These are phyloP conservation scores for Villa cingulata DNA, from an alignment of 2,888 invertebrate genomes.

Conservation along the genomic window DNA sequence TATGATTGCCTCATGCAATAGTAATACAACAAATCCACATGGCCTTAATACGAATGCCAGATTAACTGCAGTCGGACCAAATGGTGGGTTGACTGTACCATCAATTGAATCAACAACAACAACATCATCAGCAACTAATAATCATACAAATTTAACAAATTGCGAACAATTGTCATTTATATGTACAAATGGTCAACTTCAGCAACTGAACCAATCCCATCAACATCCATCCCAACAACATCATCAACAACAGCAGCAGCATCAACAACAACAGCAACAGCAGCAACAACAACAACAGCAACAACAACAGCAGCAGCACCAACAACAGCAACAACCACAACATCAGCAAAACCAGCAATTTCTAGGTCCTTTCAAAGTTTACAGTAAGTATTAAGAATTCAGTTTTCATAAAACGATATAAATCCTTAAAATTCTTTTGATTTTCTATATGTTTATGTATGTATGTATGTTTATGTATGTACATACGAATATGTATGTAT, in stretches of 20 bases:
- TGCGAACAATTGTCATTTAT: conserved; percentile 19
- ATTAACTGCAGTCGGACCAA: conserved; percentile 9
- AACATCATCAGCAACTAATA: conserved; percentile 1
- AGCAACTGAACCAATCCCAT: conserved; percentile 10
- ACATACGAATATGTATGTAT: too few species aligned
- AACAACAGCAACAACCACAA: conserved; percentile 5
- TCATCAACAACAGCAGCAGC: conserved; percentile 17
- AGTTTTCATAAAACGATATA: too few species aligned
- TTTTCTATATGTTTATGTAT: too few species aligned
- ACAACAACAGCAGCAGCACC: conserved; percentile 23
- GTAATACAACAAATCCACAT: conserved; percentile 23
- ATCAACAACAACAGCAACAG: conserved; percentile 18
- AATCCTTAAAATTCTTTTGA: background rate
- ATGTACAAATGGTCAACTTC: conserved; percentile 16
- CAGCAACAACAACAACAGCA: conserved; percentile 16
- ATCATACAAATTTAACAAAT: conserved; percentile 12
- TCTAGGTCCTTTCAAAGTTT: conserved; percentile 34
- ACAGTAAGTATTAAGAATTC: conserved; percentile 29
- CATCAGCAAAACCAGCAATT: conserved; percentile 25
- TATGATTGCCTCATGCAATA: conserved; percentile 18
- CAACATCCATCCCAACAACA: conserved; percentile 14
- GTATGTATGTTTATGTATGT: too few species aligned
- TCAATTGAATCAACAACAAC: conserved; percentile 6
- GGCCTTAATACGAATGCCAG: conserved; percentile 23
- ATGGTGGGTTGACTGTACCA: conserved; percentile 3